These are phyloP conservation scores for Pteronura brasiliensis DNA, from an alignment of 2,113 vertebrate species.

Conservation along the genomic window DNA sequence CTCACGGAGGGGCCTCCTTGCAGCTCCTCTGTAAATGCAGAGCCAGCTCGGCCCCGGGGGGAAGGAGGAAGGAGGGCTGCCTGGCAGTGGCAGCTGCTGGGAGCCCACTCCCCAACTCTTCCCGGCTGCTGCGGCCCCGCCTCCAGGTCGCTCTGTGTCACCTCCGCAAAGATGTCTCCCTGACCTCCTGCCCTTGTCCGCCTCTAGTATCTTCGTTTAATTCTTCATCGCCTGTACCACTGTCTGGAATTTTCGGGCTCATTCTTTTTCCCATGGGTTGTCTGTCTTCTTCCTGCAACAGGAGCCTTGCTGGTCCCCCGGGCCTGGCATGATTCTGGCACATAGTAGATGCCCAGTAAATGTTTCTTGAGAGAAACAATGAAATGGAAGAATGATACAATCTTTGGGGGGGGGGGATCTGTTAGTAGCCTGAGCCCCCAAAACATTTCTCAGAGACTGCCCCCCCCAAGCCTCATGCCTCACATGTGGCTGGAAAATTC, in stretches of 20 bases:
- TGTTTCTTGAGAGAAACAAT: neutral
- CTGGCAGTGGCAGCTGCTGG: accelerated
- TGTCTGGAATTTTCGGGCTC: neutral
- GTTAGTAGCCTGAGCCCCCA: neutral
- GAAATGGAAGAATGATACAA: neutral
- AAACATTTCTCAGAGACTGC: neutral
- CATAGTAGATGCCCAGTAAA: neutral
- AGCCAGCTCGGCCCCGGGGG: neutral
- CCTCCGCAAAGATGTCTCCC: neutral
- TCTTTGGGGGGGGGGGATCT: neutral
- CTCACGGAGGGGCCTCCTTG: neutral
- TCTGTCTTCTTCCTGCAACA: neutral
- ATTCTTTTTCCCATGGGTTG: neutral
- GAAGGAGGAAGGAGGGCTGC: neutral
- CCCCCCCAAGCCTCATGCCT: accelerated
- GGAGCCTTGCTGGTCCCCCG: neutral
- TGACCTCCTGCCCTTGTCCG: neutral
- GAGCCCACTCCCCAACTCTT: neutral
- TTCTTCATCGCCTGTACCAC: neutral
- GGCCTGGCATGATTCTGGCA: neutral
- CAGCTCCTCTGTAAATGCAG: neutral
- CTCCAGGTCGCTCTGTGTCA: neutral
- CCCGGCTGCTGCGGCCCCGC: too few relatives aligned
- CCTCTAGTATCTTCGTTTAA: neutral
- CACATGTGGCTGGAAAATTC: neutral